Base-by-base conservation (phyloP, 2,113 vertebrate genomes). In the Caracal caracal region DNA sequence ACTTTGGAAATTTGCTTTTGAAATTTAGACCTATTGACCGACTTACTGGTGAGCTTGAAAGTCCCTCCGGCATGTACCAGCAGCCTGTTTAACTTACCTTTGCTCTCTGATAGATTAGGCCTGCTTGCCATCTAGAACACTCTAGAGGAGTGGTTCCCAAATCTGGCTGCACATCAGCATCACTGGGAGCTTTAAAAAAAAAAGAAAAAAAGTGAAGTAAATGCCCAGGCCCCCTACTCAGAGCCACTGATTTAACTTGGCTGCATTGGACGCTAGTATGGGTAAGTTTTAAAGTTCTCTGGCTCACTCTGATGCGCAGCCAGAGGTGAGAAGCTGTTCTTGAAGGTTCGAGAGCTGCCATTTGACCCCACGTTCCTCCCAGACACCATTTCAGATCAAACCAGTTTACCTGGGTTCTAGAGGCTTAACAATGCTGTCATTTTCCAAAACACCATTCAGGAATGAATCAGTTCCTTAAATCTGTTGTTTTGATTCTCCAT, bases 1-100 rank as follows among this genome's bases (percentile, higher is more conserved):
- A 97, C 96, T 98, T 96, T 79, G 79, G 88, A 93, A 95, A 86
- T 59, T 88, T 94, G 78, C 75, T 96, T 97, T 96, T 95, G 93
- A 97, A 95, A 88, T 63, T 49, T n/a, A 51, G 37, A 80, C 76
- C 91, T 83, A 89, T 84, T n/a, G 76, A 90, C 71, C 90, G 88
- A 47, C 30, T 51, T 88, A 22, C 30, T 33, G 82, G 92, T 63
- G 66, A 83, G 73, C 90, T 37, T 84, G 83, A 40, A 61, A 78
- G 90, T 37, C 86, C 79, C 81, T 75, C 10, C 5, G 35, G 65
- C 22, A 0, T 6, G 37, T 9, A 20, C 33, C 37, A 49, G 66
- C 3, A 10, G 35, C 37, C 81, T 94, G 13, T 78, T 53, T 75
- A 53, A 78, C 59, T 63, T 68, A 40, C 73, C 91, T 96, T 89